Evolutionary conservation across 2,113 vertebrate genomes (phyloP).

Genomic region (Cricetomys ansorgei): DNA sequence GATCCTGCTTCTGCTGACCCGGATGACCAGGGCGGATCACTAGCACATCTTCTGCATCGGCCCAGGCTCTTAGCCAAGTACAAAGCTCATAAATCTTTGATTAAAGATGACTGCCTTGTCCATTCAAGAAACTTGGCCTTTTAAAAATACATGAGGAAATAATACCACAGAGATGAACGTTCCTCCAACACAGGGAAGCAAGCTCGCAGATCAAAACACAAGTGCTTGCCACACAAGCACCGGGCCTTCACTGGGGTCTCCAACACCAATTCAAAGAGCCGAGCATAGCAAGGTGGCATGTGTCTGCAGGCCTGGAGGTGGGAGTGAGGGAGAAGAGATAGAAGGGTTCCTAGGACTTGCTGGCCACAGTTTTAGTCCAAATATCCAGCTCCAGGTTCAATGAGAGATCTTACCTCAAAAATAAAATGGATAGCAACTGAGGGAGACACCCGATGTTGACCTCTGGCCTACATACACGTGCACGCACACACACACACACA

Average conservation of each 20-base stretch:
- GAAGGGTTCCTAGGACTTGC: not conserved
- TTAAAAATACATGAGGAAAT: constrained; percentile 89
- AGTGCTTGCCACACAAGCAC: rapidly evolving
- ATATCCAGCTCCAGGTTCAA: not conserved
- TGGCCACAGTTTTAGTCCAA: not conserved
- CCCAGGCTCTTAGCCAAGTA: not conserved
- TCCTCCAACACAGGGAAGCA: constrained; percentile 90
- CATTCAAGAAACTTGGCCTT: constrained; percentile 86
- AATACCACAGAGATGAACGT: constrained; percentile 87
- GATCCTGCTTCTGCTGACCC: not conserved
- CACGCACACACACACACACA: not conserved
- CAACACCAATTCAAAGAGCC: not conserved
- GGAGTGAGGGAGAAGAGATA: not conserved
- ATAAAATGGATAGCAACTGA: not conserved
- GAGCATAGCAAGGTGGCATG: no score
- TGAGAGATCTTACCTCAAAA: not conserved
- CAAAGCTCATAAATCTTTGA: constrained; percentile 55
- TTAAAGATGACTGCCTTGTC: constrained; percentile 82
- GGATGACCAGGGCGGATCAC: not conserved
- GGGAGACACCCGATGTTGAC: not conserved
- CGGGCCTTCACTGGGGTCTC: not conserved
- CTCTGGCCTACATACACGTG: not conserved
- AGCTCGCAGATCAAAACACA: constrained; percentile 86
- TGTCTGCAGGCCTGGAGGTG: not conserved
- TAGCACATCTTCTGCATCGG: not conserved